Percentiles rank a stretch among this genome's conserved stretches.
Evolutionary conservation across 2,888 invertebrate species (phyloP).

Genomic region (Sycophila texana): DNA sequence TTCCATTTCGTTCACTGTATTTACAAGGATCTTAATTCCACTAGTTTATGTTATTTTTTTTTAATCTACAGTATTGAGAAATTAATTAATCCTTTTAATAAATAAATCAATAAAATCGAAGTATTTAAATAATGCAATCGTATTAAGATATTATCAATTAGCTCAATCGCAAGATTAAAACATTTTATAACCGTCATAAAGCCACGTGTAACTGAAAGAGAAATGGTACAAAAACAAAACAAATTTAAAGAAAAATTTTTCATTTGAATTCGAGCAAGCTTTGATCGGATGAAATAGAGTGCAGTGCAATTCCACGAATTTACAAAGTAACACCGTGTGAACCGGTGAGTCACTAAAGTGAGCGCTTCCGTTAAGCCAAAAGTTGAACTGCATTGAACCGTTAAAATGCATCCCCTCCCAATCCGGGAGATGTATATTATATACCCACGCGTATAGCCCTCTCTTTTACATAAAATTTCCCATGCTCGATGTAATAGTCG

Average conservation of each 20-base stretch:
- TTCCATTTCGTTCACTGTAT: no score
- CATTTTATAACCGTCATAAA: no score
- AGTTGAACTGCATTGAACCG: constrained; percentile 30
- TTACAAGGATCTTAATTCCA: no score
- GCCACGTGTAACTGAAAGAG: no score
- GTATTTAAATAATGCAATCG: no score
- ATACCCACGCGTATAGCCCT: neutral
- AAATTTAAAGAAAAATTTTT: neutral
- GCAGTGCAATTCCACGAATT: neutral
- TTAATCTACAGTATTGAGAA: no score
- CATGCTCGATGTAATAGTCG: neutral
- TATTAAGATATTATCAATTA: no score
- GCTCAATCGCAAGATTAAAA: no score
- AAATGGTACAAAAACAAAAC: no score
- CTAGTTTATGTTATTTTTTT: no score
- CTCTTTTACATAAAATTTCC: neutral
- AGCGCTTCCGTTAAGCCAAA: constrained; percentile 7
- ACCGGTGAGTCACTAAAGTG: neutral
- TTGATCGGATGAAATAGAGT: neutral
- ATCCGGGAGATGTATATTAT: neutral
- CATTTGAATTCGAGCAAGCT: neutral
- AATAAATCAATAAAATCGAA: no score
- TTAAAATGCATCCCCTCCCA: constrained; percentile 2
- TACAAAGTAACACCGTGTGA: neutral
- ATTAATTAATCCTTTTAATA: no score